Base-by-base conservation (phyloP, 23 tunicate genomes). In the Styela clava region DNA sequence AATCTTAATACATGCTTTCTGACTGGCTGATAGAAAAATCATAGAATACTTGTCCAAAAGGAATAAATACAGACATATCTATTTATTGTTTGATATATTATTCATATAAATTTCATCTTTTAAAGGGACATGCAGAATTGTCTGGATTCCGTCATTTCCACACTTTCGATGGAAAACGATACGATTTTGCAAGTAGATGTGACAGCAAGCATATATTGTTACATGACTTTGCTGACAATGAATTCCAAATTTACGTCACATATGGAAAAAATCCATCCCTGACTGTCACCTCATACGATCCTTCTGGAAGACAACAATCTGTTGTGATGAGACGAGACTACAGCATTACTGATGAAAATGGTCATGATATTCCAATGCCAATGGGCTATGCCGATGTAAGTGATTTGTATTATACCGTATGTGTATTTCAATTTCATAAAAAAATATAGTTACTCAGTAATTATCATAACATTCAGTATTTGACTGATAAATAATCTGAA, bases 121-220 rank as follows among this genome's bases (percentile, higher is more conserved):
- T n/a, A n/a, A n/a, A 93, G 98, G 98, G 98, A 16, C 94, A 93
- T 62, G 91, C 98, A 0, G 85, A 88, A 33, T 78, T 93, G 33
- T 82, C 98, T 28, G 93, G 85, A 5, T 93, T 93, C 98, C 83
- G 84, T 51, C 98, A 93, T 77, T 87, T 87, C 89, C 82, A 86
- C 80, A 93, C 93, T n/a, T 93, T 93, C 81, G 98, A 93, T 84
- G 86, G 86, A 61, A 65, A 79, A 22, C 70, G 85, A 69, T 88
- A 52, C 69, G 83, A 84, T 83, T 93, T 83, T 84, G 9, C 62
- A 22, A 93, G 98, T 70, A 77, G 73, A 32, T 93, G 98, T 62
- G 82, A 84, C 30, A 84, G 89, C 84, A 93, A 79, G 34, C 98
- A 93, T 70, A 74, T 93, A 69, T 56, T 88, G 69, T 88, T 81